A percentile compares a stretch with the other conserved stretches of the same genome.
Evolutionary conservation across 92 coral and sea anemone species (phyloP).

Genomic region (Ricordea florida): DNA sequence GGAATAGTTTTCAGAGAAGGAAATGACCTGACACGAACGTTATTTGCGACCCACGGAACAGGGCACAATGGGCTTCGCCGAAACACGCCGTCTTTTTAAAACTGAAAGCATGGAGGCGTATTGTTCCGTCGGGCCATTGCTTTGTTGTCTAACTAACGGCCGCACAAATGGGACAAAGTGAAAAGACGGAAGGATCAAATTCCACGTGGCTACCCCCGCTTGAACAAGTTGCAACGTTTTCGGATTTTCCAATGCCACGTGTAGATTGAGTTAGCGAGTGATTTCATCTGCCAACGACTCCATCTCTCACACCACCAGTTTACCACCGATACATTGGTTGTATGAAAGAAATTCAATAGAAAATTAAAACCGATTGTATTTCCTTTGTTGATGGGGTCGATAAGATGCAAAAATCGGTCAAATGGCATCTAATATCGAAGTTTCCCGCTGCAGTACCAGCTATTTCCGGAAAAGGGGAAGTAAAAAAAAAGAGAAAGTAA

Average conservation of each 20-base stretch:
- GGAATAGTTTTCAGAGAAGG: too few relatives aligned
- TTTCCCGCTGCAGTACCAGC: conserved; percentile 40
- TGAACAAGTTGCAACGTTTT: conserved; percentile 68
- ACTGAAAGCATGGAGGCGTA: conserved; percentile 25
- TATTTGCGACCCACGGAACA: too few relatives aligned
- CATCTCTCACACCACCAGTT: conserved; percentile 5
- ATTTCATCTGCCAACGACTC: conserved; percentile 65
- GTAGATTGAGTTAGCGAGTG: too few relatives aligned
- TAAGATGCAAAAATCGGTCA: background rate
- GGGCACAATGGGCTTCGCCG: too few relatives aligned
- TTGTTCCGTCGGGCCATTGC: conserved; percentile 41
- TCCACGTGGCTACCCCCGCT: conserved; percentile 57
- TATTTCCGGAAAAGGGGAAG: conserved; percentile 28
- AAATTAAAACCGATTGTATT: background rate
- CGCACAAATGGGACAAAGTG: conserved; percentile 20
- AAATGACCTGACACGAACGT: too few relatives aligned
- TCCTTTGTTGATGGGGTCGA: background rate
- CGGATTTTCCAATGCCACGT: conserved; percentile 79
- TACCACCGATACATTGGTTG: background rate
- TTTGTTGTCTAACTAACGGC: conserved; percentile 31
- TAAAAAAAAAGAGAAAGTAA: background rate
- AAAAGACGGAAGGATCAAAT: conserved; percentile 10
- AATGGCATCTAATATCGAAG: conserved; percentile 3
- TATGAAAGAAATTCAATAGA: background rate
- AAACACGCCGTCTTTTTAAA: conserved; percentile 38